Percentiles rank a stretch among this genome's conserved stretches.
Conservation (phyloP, 2,888 invertebrate genomes). For the Drosophila birchii region DNA sequence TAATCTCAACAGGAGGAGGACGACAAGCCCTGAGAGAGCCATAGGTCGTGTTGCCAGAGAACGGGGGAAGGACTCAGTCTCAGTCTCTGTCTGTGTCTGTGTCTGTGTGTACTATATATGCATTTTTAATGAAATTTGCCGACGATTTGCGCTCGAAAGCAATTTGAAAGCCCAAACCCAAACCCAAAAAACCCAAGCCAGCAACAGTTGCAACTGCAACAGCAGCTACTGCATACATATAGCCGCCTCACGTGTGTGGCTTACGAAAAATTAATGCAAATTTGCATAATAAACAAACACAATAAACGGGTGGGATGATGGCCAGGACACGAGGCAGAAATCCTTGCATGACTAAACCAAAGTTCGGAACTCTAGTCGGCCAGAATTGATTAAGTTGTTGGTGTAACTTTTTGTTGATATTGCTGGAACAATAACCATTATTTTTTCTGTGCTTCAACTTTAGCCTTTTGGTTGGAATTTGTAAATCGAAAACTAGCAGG, state of each 20-base stretch:
- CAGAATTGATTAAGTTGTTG: constrained; percentile 42
- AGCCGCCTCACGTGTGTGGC: constrained; percentile 64
- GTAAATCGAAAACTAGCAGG: not conserved
- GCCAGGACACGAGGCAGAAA: constrained; percentile 22
- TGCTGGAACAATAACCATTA: constrained; percentile 9
- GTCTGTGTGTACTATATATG: constrained; percentile 45
- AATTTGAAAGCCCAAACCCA: constrained; percentile 57
- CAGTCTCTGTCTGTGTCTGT: constrained; percentile 1
- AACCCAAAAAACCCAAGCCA: constrained; percentile 23
- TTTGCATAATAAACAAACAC: constrained; percentile 77
- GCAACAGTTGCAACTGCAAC: constrained; percentile 54
- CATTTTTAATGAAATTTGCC: constrained; percentile 60
- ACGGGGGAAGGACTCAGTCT: not conserved
- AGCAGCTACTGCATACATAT: not conserved
- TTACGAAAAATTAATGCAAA: constrained; percentile 73
- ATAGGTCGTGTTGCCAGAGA: not conserved
- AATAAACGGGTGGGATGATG: constrained; percentile 58
- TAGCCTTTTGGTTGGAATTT: constrained; percentile 11
- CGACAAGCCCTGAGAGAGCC: constrained; percentile 9
- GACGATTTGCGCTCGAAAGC: constrained; percentile 53
- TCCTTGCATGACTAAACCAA: constrained; percentile 67
- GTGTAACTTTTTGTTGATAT: constrained; percentile 18
- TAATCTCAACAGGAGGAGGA: constrained; percentile 32
- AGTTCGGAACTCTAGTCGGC: constrained; percentile 21
- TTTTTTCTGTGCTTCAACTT: constrained; percentile 14